Base-by-base conservation (phyloP, 2,888 invertebrate species). In the Caenorhabditis sp. region DNA sequence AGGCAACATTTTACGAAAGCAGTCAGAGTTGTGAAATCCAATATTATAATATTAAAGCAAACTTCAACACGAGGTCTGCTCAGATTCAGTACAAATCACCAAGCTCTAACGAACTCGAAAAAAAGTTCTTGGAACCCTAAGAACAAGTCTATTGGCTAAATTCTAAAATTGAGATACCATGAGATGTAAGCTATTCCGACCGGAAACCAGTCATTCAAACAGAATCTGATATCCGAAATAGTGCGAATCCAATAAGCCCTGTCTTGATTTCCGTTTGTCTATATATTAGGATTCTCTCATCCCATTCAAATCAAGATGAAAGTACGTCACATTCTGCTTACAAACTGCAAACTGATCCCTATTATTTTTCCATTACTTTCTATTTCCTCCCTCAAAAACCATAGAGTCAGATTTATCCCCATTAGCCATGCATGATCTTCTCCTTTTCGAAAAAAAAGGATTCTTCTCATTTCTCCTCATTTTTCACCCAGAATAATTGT, bases 361-460 rank as follows among this genome's bases (percentile, higher is more conserved):
- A 22, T 19, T 59, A 28, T 26, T 26, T 31, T 49, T 19, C 49
- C 19, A 47, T 47, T 38, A n/a, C 35, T 3, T 63, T 24, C 26
- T 19, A 6, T 19, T 51, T 31, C 41, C 14, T 22, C 26, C 19
- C 28, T 22, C 56, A 70, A 70, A 59, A 58, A 44, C 22, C 44
- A n/a, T n/a, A 66, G 66, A 68, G 59, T 75, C 75, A 59, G 38
- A 75, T 75, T 75, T 58, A 35, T 51, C 64, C n/a, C 61, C 63
- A 73, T 73, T 73, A 75, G 54, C 38, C 19, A 28, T 14, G 51
- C n/a, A 31, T 75, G 58, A 47, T 68, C 31, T 59, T 68, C 75
- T 47, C 47, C 35, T 70, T 49, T 47, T 35, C 16, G 19, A n/a
- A 14, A 22, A 69, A 69, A 54, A 26, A 38, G n/a, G 61, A 61